Evolutionary conservation across 2,797 vertebrate genomes (phyloP), one percentile per base, ranked within the genome.

Genomic region (Lacerta bilineata): DNA sequence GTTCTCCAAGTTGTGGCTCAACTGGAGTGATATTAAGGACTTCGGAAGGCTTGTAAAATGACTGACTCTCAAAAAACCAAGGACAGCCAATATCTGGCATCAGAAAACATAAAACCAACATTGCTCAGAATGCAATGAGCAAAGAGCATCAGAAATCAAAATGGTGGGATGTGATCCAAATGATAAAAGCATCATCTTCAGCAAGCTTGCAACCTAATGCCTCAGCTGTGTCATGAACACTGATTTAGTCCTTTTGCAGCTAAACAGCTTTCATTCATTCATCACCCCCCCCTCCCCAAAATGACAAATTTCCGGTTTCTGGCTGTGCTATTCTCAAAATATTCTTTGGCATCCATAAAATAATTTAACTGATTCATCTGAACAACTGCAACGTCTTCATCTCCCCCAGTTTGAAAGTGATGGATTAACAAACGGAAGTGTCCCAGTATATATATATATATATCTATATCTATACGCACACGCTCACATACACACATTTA

Each of bases 301-400:
- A 90, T 89, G 94, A 95, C 92, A 94, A 94, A 94, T 93, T 95
- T 96, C 95, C 91, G 89, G 95, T 94, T 96, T 95, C 95, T 95
- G 95, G 94, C 97, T 97, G 96, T 97, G 96, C 96, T 95, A 95
- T 95, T 96, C 95, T 96, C 96, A 95, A 95, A 96, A 96, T 93
- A 97, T 96, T 97, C 97, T 97, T 97, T 97, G 97, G 97, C 97
- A 97, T 97, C 96, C 96, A 96, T 90, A 96, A 95, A 96, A 96
- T 91, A 94, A 92, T 93, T 96, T 93, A 93, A 96, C 94, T 93
- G 95, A 95, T 93, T 91, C 93, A 95, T 96, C 91, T 96, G 95
- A 82, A 96, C 90, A 95, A 96, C 93, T 96, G 92, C 95, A 96
- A 95, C 95, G 86, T 90, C 95, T 79, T 93, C 95, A 95, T 93